Evolutionary conservation across 2,797 vertebrate genomes (phyloP).

Genomic region (Crypturellus tataupa): DNA sequence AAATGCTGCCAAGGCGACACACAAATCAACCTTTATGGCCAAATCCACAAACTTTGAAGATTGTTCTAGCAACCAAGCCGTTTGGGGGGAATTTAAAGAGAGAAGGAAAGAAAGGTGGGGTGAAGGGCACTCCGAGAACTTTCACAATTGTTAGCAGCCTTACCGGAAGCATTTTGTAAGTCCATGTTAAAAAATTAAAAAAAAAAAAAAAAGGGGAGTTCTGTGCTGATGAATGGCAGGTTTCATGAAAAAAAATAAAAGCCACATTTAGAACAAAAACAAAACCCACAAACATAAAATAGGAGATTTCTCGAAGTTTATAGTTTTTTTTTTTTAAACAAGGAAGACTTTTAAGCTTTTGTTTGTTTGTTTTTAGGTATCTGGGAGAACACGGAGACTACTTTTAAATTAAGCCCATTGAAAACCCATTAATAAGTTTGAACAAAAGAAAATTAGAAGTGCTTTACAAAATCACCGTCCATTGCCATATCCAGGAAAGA

Average conservation of each 20-base stretch:
- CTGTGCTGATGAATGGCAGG: constrained; percentile 22
- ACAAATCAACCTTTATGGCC: constrained; percentile 19
- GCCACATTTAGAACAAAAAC: constrained; percentile 7
- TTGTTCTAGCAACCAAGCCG: constrained; percentile 69
- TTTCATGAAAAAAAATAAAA: neutral
- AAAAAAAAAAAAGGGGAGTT: neutral
- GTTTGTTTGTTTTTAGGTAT: neutral
- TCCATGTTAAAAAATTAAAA: neutral
- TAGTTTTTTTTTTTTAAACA: constrained; percentile 1
- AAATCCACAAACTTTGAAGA: constrained; percentile 50
- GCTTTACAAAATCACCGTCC: constrained; percentile 89
- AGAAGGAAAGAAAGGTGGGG: neutral
- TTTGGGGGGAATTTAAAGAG: neutral
- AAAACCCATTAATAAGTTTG: constrained; percentile 6
- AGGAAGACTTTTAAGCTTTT: constrained; percentile 61
- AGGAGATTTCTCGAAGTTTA: constrained; percentile 49
- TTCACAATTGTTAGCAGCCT: constrained; percentile 22
- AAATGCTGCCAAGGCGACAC: constrained; percentile 30
- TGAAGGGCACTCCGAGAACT: constrained; percentile 5
- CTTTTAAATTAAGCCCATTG: constrained; percentile 76
- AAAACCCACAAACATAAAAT: constrained; percentile 30
- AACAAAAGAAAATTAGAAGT: constrained; percentile 48
- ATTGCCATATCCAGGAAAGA: constrained; percentile 96
- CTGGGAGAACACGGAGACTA: constrained; percentile 44
- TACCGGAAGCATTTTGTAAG: constrained; percentile 9